These are phyloP conservation scores for Nemapogon koenigi DNA, from an alignment of 2,888 invertebrate species.

Conservation along the genomic window DNA sequence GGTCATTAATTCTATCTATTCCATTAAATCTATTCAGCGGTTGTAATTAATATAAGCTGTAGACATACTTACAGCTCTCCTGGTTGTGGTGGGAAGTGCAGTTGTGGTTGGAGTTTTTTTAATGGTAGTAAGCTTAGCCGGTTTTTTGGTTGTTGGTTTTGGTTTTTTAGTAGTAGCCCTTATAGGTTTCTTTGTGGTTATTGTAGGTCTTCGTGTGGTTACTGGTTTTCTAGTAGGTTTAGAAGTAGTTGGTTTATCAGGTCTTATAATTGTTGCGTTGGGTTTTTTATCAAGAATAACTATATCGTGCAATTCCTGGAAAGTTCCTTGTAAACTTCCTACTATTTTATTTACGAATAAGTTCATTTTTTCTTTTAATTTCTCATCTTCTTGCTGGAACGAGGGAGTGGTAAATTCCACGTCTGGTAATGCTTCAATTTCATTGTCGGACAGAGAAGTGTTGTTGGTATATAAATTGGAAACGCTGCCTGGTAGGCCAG, in stretches of 20 bases:
- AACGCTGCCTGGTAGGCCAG: conserved; percentile 76
- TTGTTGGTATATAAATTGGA: conserved; percentile 56
- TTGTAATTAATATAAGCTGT: too few relatives aligned
- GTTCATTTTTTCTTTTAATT: conserved; percentile 80
- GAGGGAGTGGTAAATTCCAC: conserved; percentile 78
- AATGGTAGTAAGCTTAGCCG: conserved; percentile 36
- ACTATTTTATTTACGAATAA: conserved; percentile 84
- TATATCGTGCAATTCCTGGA: conserved; percentile 80
- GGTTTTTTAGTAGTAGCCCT: conserved; percentile 22
- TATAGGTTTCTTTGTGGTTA: conserved; percentile 49
- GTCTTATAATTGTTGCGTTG: conserved; percentile 32
- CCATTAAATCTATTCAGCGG: too few relatives aligned
- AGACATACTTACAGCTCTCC: conserved; percentile 46
- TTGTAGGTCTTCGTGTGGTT: conserved; percentile 45
- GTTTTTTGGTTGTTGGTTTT: conserved; percentile 38
- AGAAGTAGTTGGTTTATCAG: conserved; percentile 31
- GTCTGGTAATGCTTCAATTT: conserved; percentile 53
- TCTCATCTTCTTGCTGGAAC: conserved; percentile 76
- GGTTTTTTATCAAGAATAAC: conserved; percentile 62
- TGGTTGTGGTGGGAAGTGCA: conserved; percentile 24
- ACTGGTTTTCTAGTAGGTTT: conserved; percentile 38
- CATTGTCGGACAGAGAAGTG: conserved; percentile 59
- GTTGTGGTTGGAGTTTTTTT: conserved; percentile 24
- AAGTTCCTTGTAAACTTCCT: conserved; percentile 82
- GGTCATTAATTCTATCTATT: too few relatives aligned